phyloP scores from a whole-genome alignment of 2,113 vertebrate species.

The Sapayoa aenigma region DNA sequence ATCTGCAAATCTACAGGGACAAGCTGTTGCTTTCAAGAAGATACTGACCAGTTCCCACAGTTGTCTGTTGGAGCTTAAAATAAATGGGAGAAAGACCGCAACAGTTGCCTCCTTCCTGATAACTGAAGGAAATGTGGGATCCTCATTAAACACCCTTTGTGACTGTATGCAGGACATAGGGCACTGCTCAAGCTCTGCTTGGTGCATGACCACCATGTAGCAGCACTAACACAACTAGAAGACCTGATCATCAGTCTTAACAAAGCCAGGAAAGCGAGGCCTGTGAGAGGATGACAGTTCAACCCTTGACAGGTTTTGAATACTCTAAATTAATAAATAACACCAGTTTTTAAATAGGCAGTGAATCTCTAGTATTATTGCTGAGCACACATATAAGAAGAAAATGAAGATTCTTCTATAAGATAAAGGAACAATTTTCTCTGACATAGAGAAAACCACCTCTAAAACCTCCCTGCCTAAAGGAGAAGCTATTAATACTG shows the following conservation, averaged over 20 bases:
- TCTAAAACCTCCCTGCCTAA: neutral
- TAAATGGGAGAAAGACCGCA: neutral
- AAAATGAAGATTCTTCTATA: neutral
- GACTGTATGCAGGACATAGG: neutral
- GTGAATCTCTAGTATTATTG: neutral
- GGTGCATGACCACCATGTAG: neutral
- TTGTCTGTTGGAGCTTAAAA: neutral
- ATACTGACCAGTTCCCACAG: neutral
- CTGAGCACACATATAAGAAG: neutral
- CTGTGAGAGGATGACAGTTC: neutral
- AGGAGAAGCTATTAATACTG: neutral
- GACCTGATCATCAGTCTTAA: neutral
- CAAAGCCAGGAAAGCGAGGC: neutral
- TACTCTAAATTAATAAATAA: neutral
- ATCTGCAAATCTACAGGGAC: neutral
- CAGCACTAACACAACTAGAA: neutral
- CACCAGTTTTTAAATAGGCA: neutral
- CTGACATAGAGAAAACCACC: neutral
- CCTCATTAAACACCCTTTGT: fast-evolving
- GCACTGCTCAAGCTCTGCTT: neutral
- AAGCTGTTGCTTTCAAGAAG: neutral
- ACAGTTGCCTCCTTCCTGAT: neutral
- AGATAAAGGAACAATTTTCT: neutral
- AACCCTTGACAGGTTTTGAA: neutral
- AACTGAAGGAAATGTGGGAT: neutral